A percentile compares a stretch with the other conserved stretches of the same genome.
These are phyloP conservation scores for Thymelicus acteon DNA, from an alignment of 2,888 invertebrate species.

Conservation along the genomic window DNA sequence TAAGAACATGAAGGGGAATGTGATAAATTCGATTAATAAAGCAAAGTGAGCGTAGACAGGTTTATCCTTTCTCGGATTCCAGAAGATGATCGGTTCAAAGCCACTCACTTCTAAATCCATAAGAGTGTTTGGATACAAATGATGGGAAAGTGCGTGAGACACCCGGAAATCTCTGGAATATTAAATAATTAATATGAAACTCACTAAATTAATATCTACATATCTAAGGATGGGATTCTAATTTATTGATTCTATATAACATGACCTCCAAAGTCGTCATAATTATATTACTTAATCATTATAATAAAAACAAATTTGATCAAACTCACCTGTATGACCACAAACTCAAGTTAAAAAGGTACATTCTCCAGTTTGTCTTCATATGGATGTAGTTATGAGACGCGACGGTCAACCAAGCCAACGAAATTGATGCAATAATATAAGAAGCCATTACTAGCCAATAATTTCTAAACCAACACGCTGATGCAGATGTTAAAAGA, in stretches of 20 bases:
- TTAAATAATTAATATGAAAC: neutral
- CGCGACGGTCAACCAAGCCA: conserved; percentile 86
- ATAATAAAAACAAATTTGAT: neutral
- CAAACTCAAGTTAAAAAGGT: conserved; percentile 88
- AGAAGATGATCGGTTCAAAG: conserved; percentile 88
- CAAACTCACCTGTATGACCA: conserved; percentile 85
- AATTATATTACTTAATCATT: too few species aligned
- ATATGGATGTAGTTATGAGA: conserved; percentile 93
- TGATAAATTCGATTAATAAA: conserved; percentile 71
- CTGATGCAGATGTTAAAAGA: conserved; percentile 60
- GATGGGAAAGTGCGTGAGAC: conserved; percentile 91
- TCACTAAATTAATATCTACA: neutral
- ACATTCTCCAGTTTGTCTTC: conserved; percentile 91
- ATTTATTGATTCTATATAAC: too few species aligned
- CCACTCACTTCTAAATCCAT: conserved; percentile 89
- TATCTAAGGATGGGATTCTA: neutral
- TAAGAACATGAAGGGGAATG: conserved; percentile 70
- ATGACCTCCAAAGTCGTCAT: too few species aligned
- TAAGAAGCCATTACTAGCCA: conserved; percentile 57
- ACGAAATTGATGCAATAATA: conserved; percentile 69
- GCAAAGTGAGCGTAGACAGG: conserved; percentile 73
- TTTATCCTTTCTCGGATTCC: conserved; percentile 86
- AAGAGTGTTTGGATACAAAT: conserved; percentile 91
- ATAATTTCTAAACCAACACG: conserved; percentile 59
- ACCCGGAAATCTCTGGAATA: conserved; percentile 89